Percentiles rank a stretch among this genome's conserved stretches.
These are phyloP conservation scores for Blomia tropicalis DNA, from an alignment of 2,888 invertebrate species.

Conservation along the genomic window DNA sequence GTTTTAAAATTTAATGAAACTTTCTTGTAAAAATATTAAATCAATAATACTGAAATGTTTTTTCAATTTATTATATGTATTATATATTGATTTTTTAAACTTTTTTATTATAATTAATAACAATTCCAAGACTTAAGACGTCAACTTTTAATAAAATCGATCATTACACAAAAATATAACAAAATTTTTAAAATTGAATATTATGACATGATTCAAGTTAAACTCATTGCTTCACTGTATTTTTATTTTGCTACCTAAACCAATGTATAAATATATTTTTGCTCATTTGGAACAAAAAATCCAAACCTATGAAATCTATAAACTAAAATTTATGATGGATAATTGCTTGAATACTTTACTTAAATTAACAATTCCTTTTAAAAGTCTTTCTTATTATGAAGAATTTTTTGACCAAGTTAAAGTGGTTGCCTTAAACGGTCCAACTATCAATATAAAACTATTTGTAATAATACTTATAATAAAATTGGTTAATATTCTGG, in stretches of 20 bases:
- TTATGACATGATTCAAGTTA: neutral
- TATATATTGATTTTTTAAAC: too few relatives aligned
- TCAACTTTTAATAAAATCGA: too few relatives aligned
- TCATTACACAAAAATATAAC: too few relatives aligned
- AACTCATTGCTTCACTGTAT: neutral
- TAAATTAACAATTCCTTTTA: neutral
- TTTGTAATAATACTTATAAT: neutral
- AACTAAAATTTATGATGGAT: neutral
- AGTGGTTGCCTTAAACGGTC: neutral
- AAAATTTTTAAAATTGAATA: neutral
- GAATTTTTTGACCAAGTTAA: neutral
- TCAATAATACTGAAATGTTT: too few relatives aligned
- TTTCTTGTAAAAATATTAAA: too few relatives aligned
- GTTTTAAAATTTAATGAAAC: too few relatives aligned
- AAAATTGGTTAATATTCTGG: neutral
- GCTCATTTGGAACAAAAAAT: neutral
- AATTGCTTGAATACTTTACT: neutral
- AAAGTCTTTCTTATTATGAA: neutral
- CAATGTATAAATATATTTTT: neutral
- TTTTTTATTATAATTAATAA: neutral
- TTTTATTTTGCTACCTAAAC: neutral
- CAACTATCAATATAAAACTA: neutral
- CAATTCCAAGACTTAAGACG: neutral
- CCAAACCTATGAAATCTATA: neutral
- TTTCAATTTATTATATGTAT: too few relatives aligned